These are phyloP conservation scores for Sternotherus odoratus DNA, from an alignment of 2,797 vertebrate genomes.

Conservation along the genomic window DNA sequence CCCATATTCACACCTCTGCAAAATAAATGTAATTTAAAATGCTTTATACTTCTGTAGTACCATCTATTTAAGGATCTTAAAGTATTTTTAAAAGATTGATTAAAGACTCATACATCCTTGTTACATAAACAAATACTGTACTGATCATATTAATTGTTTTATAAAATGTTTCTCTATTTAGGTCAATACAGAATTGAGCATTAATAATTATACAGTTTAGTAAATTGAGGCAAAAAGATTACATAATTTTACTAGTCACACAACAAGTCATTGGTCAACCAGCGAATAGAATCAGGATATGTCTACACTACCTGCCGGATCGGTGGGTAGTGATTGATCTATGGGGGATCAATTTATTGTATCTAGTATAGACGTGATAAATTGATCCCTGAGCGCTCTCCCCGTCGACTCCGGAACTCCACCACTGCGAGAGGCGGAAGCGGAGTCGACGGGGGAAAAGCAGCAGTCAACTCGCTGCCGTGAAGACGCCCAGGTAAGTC, in stretches of 20 bases:
- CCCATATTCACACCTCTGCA: slow-evolving; percentile 47
- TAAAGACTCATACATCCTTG: neutral
- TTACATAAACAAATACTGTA: accelerated
- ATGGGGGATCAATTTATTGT: no score
- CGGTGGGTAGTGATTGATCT: no score
- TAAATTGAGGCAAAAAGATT: slow-evolving; percentile 25
- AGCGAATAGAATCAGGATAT: neutral
- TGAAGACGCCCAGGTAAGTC: no score
- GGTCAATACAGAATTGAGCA: neutral
- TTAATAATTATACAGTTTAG: neutral
- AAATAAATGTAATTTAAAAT: slow-evolving; percentile 48
- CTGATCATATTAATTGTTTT: neutral
- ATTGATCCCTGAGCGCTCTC: no score
- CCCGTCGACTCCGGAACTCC: no score
- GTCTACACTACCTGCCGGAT: no score
- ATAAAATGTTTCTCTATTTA: neutral
- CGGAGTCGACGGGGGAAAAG: no score
- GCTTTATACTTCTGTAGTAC: neutral
- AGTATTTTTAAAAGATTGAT: slow-evolving; percentile 52
- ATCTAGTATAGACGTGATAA: no score
- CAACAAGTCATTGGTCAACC: neutral
- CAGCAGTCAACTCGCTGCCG: no score
- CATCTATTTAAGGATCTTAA: slow-evolving; percentile 22
- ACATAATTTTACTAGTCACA: neutral
- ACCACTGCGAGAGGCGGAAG: no score